Evolutionary conservation across 2,888 invertebrate species (phyloP), one percentile per base, ranked within the genome.

Genomic region (Drosophila infuscata): DNA sequence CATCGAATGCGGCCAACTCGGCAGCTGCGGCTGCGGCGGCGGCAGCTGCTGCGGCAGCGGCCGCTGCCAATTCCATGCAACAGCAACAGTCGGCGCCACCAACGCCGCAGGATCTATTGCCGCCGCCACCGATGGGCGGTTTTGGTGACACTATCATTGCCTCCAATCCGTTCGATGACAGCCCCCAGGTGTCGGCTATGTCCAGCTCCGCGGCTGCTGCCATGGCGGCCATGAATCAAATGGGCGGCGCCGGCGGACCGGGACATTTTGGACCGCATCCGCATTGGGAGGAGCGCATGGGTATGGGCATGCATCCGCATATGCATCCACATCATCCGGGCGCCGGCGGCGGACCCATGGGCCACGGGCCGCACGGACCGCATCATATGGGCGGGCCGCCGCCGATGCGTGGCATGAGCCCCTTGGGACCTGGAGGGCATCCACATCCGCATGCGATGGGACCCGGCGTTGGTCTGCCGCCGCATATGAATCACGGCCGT

Each of bases 131-230:
- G 3, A 94, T 97, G 89, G 96, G 97, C 53, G 97, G 97, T 81
- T 98, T 97, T 93, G 98, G 98, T 43, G 98, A 98, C 92, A 98
- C 98, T 70, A 97, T 98, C 91, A 96, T 98, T 74, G 98, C 98
- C 68, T 98, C 97, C 76, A 98, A 98, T 94, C 98, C 98, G 46
- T 98, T 98, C 93, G 98, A 98, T 94, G 98, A 98, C 92, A 97
- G 97, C 62, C 93, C 93, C 63, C 92, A 92, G 76, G 97, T 97
- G n/a, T 92, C 92, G 57, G 95, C 95, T 58, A 92, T 91, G 77
- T 91, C 92, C 12, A 88, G 87, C 32, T 89, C 91, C 30, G 89
- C 91, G 48, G 94, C 94, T 57, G 87, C 87, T 93, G 94, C 79
- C 93, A 95, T 92, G 95, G 95, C 92, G 88, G 95, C 96, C 74